Evolutionary conservation across 1,140 invertebrate genomes (phyloP), one percentile per base, ranked within the genome.

Genomic region (Drosophila navojoa): DNA sequence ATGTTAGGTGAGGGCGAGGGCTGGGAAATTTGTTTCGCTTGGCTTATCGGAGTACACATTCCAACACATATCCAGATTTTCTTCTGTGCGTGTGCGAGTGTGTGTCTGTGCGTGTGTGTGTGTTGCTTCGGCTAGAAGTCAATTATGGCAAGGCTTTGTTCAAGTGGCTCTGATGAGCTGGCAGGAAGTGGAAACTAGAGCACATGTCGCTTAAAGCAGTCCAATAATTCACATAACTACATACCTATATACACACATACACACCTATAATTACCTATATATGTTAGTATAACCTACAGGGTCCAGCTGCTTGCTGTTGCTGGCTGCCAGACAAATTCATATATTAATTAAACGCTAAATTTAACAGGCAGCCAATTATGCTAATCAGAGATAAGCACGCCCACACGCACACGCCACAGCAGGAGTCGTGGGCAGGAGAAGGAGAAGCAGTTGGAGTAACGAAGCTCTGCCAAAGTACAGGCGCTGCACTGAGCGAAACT

Each of bases 291-390:
- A 16, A 47, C 27, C 25, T 13, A 52, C 27, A n/a, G 29, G 52
- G 49, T 44, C 35, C 42, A 61, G 27, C 55, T 60, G 62, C 70
- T 67, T 75, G 57, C 44, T 63, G 76, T 42, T 45, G 57, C 63
- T 42, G 63, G 47, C 69, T 67, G 73, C 38, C 50, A 58, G 76
- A 49, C 50, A 52, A 71, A 60, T 77, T 50, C 53, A 47, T 84
- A 76, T 86, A 86, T 86, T 86, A 86, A 87, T 86, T 86, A 86
- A 87, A 86, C 73, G 82, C 82, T 86, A 89, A 86, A 86, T 86
- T 89, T 86, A 86, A 86, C 84, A 71, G 79, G 79, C 71, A 89
- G 84, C 86, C 79, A 89, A 89, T 86, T 86, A 86, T 86, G 82
- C 84, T 86, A 86, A 86, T 79, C 82, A 86, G 79, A 72, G 63